Conservation (phyloP, 2,797 vertebrate genomes). For the Myiotriccus ornatus region DNA sequence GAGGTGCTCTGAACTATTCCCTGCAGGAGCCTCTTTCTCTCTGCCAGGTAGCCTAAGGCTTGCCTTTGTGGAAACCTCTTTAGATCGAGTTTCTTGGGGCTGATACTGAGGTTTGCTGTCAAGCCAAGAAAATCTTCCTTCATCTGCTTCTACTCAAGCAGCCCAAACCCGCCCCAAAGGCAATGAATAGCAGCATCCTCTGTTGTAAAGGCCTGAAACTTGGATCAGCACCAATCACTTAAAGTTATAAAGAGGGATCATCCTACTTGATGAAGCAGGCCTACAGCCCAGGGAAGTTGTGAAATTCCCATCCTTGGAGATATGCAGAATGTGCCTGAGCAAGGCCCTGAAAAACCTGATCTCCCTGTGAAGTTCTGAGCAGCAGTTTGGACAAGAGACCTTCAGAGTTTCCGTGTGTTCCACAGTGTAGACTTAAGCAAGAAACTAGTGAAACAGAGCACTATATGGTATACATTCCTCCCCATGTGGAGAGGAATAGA, state of each 20-base stretch:
- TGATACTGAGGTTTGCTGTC: constrained; percentile 29
- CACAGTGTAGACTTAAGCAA: neutral
- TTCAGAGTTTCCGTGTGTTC: neutral
- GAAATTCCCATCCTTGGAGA: constrained; percentile 28
- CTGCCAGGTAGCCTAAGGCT: constrained; percentile 49
- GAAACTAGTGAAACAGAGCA: neutral
- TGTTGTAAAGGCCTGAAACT: constrained; percentile 36
- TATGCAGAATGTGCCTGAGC: neutral
- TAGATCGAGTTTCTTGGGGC: constrained; percentile 30
- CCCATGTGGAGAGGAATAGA: neutral
- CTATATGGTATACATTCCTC: neutral
- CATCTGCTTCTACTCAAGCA: constrained; percentile 42
- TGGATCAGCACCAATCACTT: constrained; percentile 40
- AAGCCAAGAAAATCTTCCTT: constrained; percentile 47
- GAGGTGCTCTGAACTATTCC: constrained; percentile 15
- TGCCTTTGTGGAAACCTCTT: constrained; percentile 45
- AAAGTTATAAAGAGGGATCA: constrained; percentile 25
- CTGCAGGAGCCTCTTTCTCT: constrained; percentile 11
- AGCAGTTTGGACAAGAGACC: neutral
- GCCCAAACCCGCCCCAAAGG: constrained; percentile 28
- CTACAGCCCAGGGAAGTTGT: constrained; percentile 16
- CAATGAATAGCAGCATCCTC: constrained; percentile 28
- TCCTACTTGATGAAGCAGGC: constrained; percentile 49
- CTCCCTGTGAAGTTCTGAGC: neutral
- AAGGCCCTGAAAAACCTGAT: neutral